These are phyloP conservation scores for Stercorarius parasiticus DNA, from an alignment of 2,113 vertebrate genomes.

Conservation along the genomic window DNA sequence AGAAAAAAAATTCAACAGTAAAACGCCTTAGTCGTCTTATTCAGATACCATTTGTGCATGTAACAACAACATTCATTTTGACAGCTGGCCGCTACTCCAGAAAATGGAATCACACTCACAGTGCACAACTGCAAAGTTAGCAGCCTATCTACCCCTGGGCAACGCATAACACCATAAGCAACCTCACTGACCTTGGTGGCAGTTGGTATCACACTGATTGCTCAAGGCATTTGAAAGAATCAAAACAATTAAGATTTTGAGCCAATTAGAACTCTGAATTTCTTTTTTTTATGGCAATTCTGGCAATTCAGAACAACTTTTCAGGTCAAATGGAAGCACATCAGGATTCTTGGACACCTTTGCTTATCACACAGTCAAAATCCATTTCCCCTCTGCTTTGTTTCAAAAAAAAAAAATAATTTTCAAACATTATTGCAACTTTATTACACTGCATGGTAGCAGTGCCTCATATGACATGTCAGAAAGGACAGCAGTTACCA, in stretches of 20 bases:
- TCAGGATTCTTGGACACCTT: background rate
- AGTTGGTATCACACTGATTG: background rate
- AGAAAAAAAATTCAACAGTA: background rate
- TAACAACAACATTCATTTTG: background rate
- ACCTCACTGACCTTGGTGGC: background rate
- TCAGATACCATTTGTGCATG: background rate
- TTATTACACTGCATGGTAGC: background rate
- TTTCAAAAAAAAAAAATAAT: background rate
- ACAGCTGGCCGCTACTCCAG: background rate
- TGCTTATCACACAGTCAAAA: background rate
- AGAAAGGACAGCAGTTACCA: background rate
- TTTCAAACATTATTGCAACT: background rate
- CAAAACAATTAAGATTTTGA: background rate
- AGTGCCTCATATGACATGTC: background rate
- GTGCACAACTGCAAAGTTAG: background rate
- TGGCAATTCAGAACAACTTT: background rate
- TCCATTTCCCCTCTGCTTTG: background rate
- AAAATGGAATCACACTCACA: background rate
- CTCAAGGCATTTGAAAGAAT: background rate
- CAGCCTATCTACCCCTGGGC: background rate
- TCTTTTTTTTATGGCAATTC: background rate
- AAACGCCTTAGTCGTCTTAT: background rate
- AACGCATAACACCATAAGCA: accelerated
- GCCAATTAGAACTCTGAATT: background rate
- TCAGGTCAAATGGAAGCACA: background rate